A percentile compares a stretch with the other conserved stretches of the same genome.
Evolutionary conservation across 2,888 invertebrate species (phyloP).

Genomic region (Cephus rjabovi): DNA sequence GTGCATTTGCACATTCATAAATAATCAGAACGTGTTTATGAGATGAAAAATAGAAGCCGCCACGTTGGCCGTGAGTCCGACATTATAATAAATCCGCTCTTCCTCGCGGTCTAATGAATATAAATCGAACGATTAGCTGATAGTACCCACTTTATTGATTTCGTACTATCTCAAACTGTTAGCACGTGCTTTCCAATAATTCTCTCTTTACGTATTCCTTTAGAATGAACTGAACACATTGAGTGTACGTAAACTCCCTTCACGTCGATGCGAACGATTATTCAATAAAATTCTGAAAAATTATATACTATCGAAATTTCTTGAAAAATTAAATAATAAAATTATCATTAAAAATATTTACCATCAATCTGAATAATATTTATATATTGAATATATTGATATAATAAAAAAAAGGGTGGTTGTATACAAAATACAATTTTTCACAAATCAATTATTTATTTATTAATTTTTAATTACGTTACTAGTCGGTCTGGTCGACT

Average conservation of each 20-base stretch:
- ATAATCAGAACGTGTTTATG: conserved; percentile 57
- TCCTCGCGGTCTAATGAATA: conserved; percentile 39
- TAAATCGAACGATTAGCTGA: conserved; percentile 29
- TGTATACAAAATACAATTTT: background rate
- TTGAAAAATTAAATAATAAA: too few species aligned
- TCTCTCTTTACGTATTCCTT: background rate
- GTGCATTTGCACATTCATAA: conserved; percentile 57
- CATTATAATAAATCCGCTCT: conserved; percentile 49
- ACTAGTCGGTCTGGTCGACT: background rate
- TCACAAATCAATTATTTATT: background rate
- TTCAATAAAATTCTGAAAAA: background rate
- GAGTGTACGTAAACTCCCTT: background rate
- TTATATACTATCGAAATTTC: background rate
- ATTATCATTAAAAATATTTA: background rate
- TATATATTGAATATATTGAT: background rate
- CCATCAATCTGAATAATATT: background rate
- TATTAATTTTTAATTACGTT: background rate
- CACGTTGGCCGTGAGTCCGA: conserved; percentile 21
- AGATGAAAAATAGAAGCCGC: conserved; percentile 46
- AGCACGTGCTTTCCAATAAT: background rate
- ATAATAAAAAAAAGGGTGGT: background rate
- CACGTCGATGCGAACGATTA: background rate
- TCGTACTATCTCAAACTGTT: background rate
- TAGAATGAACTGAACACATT: background rate
- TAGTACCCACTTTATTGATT: conserved; percentile 23